A percentile compares a stretch with the other conserved stretches of the same genome.
phyloP scores from a whole-genome alignment of 2,797 vertebrate genomes.

The Notamacropus eugenii region DNA sequence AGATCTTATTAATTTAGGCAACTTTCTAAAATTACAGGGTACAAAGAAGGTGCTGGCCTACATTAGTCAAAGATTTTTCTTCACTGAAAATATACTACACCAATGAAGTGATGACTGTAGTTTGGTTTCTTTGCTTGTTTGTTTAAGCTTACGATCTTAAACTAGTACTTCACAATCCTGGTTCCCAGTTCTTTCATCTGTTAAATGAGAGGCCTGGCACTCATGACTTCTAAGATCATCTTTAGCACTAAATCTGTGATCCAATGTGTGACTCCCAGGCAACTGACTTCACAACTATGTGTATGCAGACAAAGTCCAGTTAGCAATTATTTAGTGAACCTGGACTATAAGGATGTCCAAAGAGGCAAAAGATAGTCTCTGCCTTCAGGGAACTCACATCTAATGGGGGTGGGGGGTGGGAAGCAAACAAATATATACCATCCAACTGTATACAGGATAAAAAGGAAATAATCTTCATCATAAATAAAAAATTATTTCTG shows the following conservation, averaged over 20 bases:
- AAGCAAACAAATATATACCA: neutral
- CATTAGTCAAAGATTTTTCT: too few species aligned
- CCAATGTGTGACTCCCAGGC: neutral
- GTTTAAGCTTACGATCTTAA: too few species aligned
- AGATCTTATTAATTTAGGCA: too few species aligned
- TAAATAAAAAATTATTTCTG: neutral
- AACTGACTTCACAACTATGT: neutral
- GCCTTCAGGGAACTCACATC: neutral
- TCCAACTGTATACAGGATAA: neutral
- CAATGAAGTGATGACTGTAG: neutral
- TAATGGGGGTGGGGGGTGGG: too few species aligned
- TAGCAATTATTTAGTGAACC: neutral
- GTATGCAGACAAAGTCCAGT: neutral
- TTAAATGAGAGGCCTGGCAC: neutral
- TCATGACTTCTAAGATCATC: neutral
- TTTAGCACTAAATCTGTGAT: neutral
- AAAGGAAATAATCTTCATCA: neutral
- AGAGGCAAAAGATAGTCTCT: neutral
- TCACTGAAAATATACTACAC: neutral
- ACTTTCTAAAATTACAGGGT: too few species aligned
- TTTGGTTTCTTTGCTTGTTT: neutral
- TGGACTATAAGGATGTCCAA: neutral
- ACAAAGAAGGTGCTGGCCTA: too few species aligned
- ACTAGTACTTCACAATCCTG: neutral
- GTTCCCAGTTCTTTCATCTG: neutral